These are phyloP conservation scores for Lithodes maja DNA, from an alignment of 2,888 invertebrate species.

Conservation along the genomic window DNA sequence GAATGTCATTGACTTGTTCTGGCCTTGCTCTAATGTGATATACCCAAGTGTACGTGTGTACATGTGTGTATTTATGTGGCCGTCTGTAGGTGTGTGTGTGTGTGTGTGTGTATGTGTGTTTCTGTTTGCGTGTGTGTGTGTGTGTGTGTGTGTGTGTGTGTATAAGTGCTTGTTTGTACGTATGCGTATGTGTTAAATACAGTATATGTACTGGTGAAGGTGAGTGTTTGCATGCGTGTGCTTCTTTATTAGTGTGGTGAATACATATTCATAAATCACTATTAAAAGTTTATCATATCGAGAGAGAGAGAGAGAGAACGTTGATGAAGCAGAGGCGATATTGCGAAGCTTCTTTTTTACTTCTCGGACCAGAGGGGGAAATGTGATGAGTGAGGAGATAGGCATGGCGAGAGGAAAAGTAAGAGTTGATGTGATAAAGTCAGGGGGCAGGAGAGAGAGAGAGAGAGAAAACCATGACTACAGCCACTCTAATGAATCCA, in stretches of 20 bases:
- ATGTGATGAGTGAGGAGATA: conserved; percentile 44
- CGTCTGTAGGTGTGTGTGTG: no score
- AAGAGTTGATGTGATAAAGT: conserved; percentile 26
- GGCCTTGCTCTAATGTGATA: neutral
- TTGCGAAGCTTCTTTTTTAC: conserved; percentile 15
- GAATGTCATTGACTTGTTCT: neutral
- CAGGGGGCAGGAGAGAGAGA: neutral
- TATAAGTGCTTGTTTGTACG: no score
- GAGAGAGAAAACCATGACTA: neutral
- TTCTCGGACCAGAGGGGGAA: conserved; percentile 37
- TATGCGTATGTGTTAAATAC: no score
- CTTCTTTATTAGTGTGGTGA: no score
- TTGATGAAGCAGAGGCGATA: conserved; percentile 48
- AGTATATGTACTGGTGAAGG: no score
- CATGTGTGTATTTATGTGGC: no score
- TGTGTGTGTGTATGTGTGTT: no score
- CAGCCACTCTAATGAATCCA: no score
- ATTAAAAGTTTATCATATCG: neutral
- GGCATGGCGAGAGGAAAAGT: conserved; percentile 21
- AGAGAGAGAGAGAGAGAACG: neutral
- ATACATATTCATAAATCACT: no score
- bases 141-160: no score
- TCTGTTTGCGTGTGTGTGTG: no score
- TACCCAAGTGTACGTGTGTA: neutral
- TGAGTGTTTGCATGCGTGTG: no score